Conservation (phyloP, 1,140 invertebrate species). For the Heterodera schachtii region DNA sequence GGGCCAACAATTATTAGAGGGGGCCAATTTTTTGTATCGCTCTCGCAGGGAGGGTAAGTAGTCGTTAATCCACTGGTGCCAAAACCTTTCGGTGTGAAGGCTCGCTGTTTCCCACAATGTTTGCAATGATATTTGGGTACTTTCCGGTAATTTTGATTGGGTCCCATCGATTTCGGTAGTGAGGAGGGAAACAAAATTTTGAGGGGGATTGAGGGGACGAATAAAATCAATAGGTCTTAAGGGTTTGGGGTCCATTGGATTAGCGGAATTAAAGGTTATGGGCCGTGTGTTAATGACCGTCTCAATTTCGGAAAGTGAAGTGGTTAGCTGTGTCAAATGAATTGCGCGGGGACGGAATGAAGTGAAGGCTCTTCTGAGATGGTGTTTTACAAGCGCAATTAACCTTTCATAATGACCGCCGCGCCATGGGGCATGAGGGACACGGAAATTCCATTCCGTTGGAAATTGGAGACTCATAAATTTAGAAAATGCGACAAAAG, state of each 20-base stretch:
- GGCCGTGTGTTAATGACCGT: not conserved
- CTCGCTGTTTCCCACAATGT: not conserved
- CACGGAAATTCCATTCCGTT: not conserved
- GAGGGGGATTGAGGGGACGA: not conserved
- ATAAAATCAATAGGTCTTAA: not conserved
- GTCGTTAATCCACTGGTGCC: not conserved
- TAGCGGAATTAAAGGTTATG: not conserved
- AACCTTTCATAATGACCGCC: constrained; percentile 7
- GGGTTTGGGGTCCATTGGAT: not conserved
- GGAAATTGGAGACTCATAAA: not conserved
- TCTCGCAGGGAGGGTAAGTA: not conserved
- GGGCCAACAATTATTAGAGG: not conserved
- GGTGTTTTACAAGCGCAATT: not conserved
- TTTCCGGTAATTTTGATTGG: not conserved
- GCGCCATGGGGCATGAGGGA: not conserved
- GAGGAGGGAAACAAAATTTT: no score
- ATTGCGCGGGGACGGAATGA: not conserved
- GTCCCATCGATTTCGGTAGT: not conserved
- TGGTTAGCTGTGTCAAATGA: not conserved
- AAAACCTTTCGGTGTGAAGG: not conserved
- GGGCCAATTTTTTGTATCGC: not conserved
- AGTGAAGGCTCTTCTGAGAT: not conserved
- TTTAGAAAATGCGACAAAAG: not conserved
- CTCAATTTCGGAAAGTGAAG: not conserved
- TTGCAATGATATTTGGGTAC: not conserved